Evolutionary conservation across 2,113 vertebrate genomes (phyloP).

Genomic region (Carassius carassius): DNA sequence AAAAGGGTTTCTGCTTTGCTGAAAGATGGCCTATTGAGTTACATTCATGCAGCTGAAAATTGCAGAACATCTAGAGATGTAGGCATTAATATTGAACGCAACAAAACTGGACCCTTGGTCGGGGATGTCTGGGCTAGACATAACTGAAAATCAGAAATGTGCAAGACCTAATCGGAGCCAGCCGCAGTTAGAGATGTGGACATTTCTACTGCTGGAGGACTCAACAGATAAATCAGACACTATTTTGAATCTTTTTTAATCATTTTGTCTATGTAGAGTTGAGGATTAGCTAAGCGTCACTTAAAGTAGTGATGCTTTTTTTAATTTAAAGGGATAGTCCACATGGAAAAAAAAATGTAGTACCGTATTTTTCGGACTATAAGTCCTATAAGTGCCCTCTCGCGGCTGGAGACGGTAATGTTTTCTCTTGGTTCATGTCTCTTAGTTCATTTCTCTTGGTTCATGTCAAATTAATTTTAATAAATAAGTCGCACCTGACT

Average conservation of each 20-base stretch:
- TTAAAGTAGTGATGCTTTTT: background rate
- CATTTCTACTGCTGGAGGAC: background rate
- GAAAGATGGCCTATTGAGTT: background rate
- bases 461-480: no score
- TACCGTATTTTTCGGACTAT: no score
- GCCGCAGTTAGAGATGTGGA: background rate
- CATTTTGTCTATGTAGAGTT: background rate
- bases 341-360: no score
- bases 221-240: background rate
- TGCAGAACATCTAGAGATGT: background rate
- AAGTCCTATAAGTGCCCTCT: no score
- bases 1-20: background rate
- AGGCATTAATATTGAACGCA: background rate
- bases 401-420: no score
- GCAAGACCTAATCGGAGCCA: constrained; percentile 9
- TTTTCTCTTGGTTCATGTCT: no score
- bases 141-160: background rate
- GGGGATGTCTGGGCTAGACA: background rate
- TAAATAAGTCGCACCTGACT: no score
- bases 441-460: no score
- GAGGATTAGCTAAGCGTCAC: background rate
- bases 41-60: background rate
- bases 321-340: no score
- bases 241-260: background rate
- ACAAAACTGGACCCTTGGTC: background rate